These are phyloP conservation scores for Cephus runcator DNA, from an alignment of 2,888 invertebrate species.

Conservation along the genomic window DNA sequence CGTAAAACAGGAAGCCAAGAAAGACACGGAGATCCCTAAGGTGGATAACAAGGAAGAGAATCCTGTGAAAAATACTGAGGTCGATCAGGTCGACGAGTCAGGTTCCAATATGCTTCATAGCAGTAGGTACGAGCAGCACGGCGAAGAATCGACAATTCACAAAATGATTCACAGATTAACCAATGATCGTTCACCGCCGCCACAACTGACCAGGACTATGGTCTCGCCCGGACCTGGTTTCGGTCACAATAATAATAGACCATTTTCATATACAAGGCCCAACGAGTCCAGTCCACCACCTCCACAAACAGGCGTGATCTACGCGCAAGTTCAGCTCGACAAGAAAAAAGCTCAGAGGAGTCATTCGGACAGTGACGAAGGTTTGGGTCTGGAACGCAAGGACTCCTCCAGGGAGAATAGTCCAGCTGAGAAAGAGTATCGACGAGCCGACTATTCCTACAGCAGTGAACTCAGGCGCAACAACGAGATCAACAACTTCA, in stretches of 20 bases:
- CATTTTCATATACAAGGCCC: conserved; percentile 82
- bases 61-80: conserved; percentile 17
- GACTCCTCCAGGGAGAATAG: conserved; percentile 61
- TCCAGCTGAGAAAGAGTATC: conserved; percentile 60
- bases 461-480: conserved; percentile 49
- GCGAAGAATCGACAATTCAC: conserved; percentile 71
- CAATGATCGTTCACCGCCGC: conserved; percentile 76
- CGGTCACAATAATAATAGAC: conserved; percentile 78
- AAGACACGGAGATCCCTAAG: conserved; percentile 20
- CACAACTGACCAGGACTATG: conserved; percentile 71
- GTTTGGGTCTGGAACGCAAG: conserved; percentile 76
- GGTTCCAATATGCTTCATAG: conserved; percentile 54
- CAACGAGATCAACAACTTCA: conserved; percentile 55
- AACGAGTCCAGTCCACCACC: conserved; percentile 67
- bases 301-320: conserved; percentile 74
- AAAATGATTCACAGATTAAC: conserved; percentile 81
- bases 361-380: conserved; percentile 83
- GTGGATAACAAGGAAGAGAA: conserved; percentile 20
- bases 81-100: conserved; percentile 44
- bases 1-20: conserved; percentile 20
- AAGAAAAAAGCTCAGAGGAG: conserved; percentile 68
- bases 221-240: conserved; percentile 72
- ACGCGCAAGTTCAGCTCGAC: conserved; percentile 76
- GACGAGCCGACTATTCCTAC: conserved; percentile 50
- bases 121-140: conserved; percentile 54